Evolutionary conservation across 2,797 vertebrate species (phyloP).

Genomic region (Gallirallus australis): DNA sequence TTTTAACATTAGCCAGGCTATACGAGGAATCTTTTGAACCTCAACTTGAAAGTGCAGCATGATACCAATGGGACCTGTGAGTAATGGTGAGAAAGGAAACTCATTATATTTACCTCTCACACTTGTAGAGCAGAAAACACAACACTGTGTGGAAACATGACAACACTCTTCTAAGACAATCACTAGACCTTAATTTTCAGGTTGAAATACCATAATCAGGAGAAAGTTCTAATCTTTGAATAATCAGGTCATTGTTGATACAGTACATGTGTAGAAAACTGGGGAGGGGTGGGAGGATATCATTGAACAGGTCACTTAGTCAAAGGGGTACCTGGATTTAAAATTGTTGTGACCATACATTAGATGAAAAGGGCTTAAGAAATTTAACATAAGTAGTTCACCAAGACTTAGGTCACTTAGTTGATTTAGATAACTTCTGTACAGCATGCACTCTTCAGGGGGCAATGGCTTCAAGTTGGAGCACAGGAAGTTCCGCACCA

Average conservation of each 20-base stretch:
- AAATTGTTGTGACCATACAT: too few species aligned
- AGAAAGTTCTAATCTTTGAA: too few species aligned
- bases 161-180: too few species aligned
- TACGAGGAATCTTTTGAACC: not conserved
- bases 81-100: not conserved
- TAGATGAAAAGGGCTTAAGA: not conserved
- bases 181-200: too few species aligned
- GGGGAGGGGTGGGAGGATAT: too few species aligned
- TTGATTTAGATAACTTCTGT: not conserved
- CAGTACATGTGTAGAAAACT: too few species aligned
- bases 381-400: not conserved
- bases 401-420: not conserved
- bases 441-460: not conserved
- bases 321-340: too few species aligned
- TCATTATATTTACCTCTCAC: not conserved
- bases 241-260: too few species aligned
- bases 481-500: too few species aligned
- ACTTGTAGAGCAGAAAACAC: not conserved
- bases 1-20: conserved; percentile 25
- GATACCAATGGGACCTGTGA: not conserved
- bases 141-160: not conserved
- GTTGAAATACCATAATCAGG: not conserved
- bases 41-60: not conserved
- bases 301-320: too few species aligned
- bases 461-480: too few species aligned